Base-by-base conservation (phyloP, 2,888 invertebrate species). In the Brenthis ino region DNA sequence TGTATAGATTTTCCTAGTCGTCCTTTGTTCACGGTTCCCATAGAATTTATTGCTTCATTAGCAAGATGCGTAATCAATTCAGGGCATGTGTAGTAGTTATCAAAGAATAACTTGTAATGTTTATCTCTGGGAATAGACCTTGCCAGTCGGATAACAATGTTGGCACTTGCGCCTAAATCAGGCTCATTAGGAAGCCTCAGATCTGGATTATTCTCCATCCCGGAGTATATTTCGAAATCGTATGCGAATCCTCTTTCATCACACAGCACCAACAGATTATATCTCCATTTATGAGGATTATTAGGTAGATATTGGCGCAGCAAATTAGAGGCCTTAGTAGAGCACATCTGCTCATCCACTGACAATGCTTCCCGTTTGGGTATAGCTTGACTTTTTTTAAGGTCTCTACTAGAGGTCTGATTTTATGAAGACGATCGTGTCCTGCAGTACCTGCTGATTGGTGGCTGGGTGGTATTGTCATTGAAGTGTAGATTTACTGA, bases 101-200 rank as follows among this genome's bases (percentile, higher is more conserved):
- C 77, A 63, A 77, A 77, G 33, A 76, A 67, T 48, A 77, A 70
- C 47, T 77, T 78, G 55, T 78, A 78, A 73, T 79, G 77, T 56
- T 76, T 66, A 67, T 76, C 71, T 66, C 78, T 74, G 74, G 79
- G 75, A 69, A 80, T 74, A 70, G 72, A 69, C 71, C 79, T 66
- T 28, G 20, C n/a, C 3, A 55, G 55, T 1, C 55, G 55, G 20
- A 55, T 20, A 11, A 55, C 55, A 11, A 28, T 55, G 24, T 71
- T 68, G 37, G n/a, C 76, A 64, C 74, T 70, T 61, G 74, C 75
- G 65, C 80, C 78, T 58, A 79, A 73, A 75, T 80, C 77, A 70
- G 77, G 78, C 70, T 82, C 78, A 75, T 68, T 75, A 57, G 76
- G 71, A 69, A 75, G 70, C 20, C 64, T 68, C 48, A 64, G 16